Base-by-base conservation (phyloP, 2,888 invertebrate genomes). In the Scaptomyza cyrtandrae region DNA sequence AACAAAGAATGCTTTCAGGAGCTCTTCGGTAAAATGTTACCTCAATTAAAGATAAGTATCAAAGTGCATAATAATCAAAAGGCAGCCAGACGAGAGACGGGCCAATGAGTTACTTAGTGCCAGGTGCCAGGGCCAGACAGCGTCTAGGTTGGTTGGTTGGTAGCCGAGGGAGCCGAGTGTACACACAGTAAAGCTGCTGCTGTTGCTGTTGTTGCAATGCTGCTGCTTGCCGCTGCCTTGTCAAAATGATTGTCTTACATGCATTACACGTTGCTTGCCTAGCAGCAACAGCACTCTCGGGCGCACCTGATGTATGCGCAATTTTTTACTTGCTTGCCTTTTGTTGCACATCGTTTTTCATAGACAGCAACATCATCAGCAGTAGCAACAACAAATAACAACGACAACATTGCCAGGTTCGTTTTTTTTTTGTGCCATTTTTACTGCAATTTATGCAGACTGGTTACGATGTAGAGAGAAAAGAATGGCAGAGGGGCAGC, bases 31-130 rank as follows among this genome's bases (percentile, higher is more conserved):
- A 76, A 78, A 87, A 80, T 75, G 80, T 66, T 85, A 74, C 88
- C 86, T 79, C 85, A 88, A 87, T 85, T 85, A 85, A 80, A 86
- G 88, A 87, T 85, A 88, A 88, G 83, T 79, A 85, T 85, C 88
- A 85, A 83, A 85, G 83, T 85, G 85, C 88, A 84, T 86, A 82
- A 85, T 86, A 84, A 84, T 85, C 84, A 84, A 80, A 78, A 80
- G 71, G 77, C 83, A 86, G 79, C 71, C 86, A 84, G 75, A 72
- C 84, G 79, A 79, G 66, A 79, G 78, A 80, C 75, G 63, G 67
- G 73, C 60, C 80, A 83, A 71, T 83, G 84, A 81, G 86, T 69
- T 68, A 71, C 57, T 62, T 53, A 45, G 52, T 49, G 48, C 19
- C 59, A 11, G 52, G 35, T 31, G 41, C 19, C 44, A 37, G 43